Base-by-base conservation (phyloP, 2,888 invertebrate genomes). In the Aleiodes testaceus region DNA sequence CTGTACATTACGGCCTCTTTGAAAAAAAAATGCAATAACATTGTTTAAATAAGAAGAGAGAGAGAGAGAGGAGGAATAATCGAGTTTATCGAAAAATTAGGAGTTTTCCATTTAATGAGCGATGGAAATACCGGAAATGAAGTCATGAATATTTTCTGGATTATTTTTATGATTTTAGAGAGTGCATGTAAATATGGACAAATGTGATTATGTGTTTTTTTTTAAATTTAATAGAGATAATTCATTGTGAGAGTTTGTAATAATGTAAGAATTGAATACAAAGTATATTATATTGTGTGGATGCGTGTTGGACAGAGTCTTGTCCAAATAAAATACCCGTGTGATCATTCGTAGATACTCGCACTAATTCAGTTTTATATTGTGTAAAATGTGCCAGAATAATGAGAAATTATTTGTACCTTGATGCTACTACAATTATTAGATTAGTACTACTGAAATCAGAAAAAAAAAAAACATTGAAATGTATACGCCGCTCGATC, bases 91-190 rank as follows among this genome's bases (percentile, higher is more conserved):
- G 26, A 26, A 26, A 26, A 26, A 26, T 26, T 26, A n/a, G n/a
- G 26, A 26, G 26, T 26, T 26, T 26, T 26, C 26, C 4, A 63
- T 42, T 55, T 72, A 45, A 47, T 72, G 69, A 69, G 53, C 69
- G 66, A 72, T 66, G 61, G 59, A 65, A 69, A 72, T 72, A 72
- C 67, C 14, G 14, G 53, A 66, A 22, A 22, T 44, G 12, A 18
- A 5, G 5, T 5, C 26, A 5, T 26, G 0, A 5, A 5, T 3
- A 26, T 26, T 26, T 26, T 26, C 5, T 26, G 26, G 26, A n/a
- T n/a, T n/a, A n/a, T n/a, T 26, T 26, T 26, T 26, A 26, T 26
- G 26, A 26, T 26, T 26, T 26, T 26, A 5, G 3, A 26, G 5
- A 26, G 0, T 5, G 26, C 11, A 44, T 5, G 14, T 64, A 63